Percentiles rank a stretch among this genome's conserved stretches.
Conservation (phyloP, 2,888 invertebrate species). For the Sarcophaga subvicina region DNA sequence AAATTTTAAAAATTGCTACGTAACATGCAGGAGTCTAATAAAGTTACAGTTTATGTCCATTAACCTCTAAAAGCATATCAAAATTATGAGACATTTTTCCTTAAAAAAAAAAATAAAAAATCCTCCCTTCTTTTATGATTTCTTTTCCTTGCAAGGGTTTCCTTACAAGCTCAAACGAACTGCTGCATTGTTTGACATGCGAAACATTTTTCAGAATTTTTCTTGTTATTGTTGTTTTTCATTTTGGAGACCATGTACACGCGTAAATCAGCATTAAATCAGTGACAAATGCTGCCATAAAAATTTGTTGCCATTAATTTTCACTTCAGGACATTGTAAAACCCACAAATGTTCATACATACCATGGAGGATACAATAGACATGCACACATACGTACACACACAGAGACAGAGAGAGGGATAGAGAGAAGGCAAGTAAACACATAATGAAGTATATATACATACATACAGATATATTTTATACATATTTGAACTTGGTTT, state of each 20-base stretch:
- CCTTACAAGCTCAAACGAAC: neutral
- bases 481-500: neutral
- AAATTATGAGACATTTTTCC: no score
- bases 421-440: neutral
- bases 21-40: no score
- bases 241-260: constrained; percentile 33
- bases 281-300: constrained; percentile 70
- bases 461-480: neutral
- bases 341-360: constrained; percentile 48
- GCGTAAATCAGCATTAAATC: constrained; percentile 69
- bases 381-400: constrained; percentile 10
- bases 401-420: neutral
- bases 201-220: neutral
- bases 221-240: neutral
- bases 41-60: no score
- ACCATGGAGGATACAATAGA: neutral
- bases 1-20: no score
- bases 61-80: no score
- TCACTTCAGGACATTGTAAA: constrained; percentile 66
- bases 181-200: constrained; percentile 41
- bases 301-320: constrained; percentile 71
- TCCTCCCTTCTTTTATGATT: neutral
- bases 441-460: neutral
- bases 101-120: neutral
- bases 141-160: neutral